Evolutionary conservation across 2,888 invertebrate genomes (phyloP), one percentile per base, ranked within the genome.

Genomic region (Chrysolina haemoptera): DNA sequence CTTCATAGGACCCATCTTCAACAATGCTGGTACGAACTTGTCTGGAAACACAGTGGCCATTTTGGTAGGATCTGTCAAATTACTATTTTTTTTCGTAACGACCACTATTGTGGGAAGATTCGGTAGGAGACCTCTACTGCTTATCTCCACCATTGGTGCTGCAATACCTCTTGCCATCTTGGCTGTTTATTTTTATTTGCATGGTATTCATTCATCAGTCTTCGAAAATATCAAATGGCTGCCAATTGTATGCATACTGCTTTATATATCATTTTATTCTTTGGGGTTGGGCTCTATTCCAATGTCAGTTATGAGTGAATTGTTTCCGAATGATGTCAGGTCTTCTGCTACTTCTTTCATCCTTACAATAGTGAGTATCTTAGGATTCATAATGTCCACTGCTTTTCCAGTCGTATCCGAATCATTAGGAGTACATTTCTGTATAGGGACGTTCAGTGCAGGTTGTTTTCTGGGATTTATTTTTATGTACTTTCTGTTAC

Each of bases 41-140:
- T 65, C 72, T 9, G 74, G 50, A 50, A 50, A 50, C 50, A 16
- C 16, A n/a, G 18, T 50, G 18, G 50, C 18, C 50, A 50, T 50
- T 18, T 16, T 50, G 5, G 16, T 50, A n/a, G 48, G 50, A 16
- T 18, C 50, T 50, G 18, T 50, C 16, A 50, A 50, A 16, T 8
- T 50, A 1, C 8, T 50, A 9, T 50, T 16, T n/a, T 50, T 50
- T 8, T 50, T 50, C 16, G 8, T 50, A 9, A 50, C 48, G 5
- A 50, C 16, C 1, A 16, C 48, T 16, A 16, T 50, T 16, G 48
- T 50, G n/a, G 48, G 48, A 16, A 50, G 10, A 50, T 1, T 50
- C 9, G 50, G 50, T 18, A 89, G 95, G 46, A 90, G 92, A 68
- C 85, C 92, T 0, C 89, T 96, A 53, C 89, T 96, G 0, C 86